Percentiles rank a stretch among this genome's conserved stretches.
Evolutionary conservation across 2,113 vertebrate species (phyloP).

Genomic region (Acrocephalus kingi): DNA sequence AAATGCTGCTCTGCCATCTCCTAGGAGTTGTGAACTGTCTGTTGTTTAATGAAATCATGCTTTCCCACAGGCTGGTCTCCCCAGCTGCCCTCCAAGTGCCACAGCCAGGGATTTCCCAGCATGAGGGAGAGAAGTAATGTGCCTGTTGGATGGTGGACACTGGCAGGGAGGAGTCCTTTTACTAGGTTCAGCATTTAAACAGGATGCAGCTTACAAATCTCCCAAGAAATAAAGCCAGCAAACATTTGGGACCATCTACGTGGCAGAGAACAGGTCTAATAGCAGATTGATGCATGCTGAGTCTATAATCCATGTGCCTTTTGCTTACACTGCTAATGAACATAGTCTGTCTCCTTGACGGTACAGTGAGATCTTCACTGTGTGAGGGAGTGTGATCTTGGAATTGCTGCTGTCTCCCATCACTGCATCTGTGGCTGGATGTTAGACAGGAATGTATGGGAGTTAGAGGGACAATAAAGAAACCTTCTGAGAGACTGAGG

Average conservation of each 20-base stretch:
- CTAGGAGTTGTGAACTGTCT: not conserved
- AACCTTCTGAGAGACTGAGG: not conserved
- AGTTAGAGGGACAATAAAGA: not conserved
- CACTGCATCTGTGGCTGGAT: not conserved
- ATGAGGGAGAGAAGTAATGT: not conserved
- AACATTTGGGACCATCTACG: fast-evolving
- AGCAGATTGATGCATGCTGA: not conserved
- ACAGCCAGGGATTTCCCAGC: not conserved
- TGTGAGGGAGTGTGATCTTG: not conserved
- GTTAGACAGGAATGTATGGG: not conserved
- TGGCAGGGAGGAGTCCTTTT: not conserved
- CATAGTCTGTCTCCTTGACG: not conserved
- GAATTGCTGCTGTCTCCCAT: not conserved
- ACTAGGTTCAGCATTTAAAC: not conserved
- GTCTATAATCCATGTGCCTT: not conserved
- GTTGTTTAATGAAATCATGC: not conserved
- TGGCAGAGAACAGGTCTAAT: not conserved
- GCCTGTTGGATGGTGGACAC: fast-evolving
- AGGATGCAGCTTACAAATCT: not conserved
- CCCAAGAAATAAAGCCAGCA: not conserved
- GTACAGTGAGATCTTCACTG: not conserved
- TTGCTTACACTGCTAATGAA: not conserved
- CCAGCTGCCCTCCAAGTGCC: not conserved
- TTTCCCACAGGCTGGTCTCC: not conserved
- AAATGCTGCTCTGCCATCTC: not conserved